These are phyloP conservation scores for Agrotis puta DNA, from an alignment of 2,888 invertebrate species.

Conservation along the genomic window DNA sequence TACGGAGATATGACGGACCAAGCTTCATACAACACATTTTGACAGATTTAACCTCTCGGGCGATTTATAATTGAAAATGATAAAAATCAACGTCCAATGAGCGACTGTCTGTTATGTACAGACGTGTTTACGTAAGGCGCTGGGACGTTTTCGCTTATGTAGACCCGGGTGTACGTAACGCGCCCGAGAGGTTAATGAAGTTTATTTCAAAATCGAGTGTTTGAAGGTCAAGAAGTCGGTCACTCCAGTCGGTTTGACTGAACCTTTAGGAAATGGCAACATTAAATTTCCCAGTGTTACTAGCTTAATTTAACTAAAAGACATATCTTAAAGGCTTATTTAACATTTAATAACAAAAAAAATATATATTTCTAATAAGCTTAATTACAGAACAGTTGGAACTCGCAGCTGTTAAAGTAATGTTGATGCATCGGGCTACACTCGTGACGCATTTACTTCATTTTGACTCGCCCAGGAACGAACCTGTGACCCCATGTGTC, in stretches of 20 bases:
- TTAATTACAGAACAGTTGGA: constrained; percentile 42
- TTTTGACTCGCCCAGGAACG: constrained; percentile 2
- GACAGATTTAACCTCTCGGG: too few species aligned
- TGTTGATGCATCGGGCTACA: constrained; percentile 49
- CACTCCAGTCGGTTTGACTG: neutral
- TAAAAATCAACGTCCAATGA: too few species aligned
- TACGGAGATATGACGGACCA: neutral
- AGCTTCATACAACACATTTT: neutral
- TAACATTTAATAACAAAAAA: neutral
- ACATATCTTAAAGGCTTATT: neutral
- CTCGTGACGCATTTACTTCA: constrained; percentile 16
- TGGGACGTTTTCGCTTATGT: too few species aligned
- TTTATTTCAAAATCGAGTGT: neutral
- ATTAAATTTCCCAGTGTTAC: constrained; percentile 5
- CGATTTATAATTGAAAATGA: too few species aligned
- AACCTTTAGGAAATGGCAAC: constrained; percentile 3
- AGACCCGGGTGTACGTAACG: too few species aligned
- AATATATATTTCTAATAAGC: neutral
- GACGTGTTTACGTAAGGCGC: too few species aligned
- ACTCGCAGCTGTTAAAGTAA: constrained; percentile 17
- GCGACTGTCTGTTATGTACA: too few species aligned
- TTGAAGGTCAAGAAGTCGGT: neutral
- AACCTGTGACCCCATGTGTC: constrained; percentile 50
- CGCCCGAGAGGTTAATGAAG: too few species aligned
- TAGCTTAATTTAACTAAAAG: neutral